Conservation (phyloP, 2,797 vertebrate species). For the Trachops cirrhosus region DNA sequence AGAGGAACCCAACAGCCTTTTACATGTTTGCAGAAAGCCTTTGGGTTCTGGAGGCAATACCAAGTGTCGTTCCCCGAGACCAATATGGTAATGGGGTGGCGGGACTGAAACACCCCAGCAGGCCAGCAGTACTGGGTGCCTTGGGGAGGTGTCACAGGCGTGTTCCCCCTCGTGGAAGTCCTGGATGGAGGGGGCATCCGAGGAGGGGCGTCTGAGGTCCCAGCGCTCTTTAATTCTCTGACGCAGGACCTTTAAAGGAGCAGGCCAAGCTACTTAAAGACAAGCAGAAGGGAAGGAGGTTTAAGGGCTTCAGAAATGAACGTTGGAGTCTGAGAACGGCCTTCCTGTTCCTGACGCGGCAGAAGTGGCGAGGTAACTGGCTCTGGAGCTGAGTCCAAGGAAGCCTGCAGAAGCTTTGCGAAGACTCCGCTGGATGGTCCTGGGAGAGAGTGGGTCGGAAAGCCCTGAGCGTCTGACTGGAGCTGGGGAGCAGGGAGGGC, state of each 20-base stretch:
- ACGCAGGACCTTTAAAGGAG: neutral
- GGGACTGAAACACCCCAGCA: accelerated
- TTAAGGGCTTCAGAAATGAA: neutral
- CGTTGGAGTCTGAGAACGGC: neutral
- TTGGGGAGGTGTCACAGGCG: neutral
- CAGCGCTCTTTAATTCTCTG: neutral
- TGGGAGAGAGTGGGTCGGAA: neutral
- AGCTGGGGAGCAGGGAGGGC: neutral
- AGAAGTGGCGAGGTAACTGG: neutral
- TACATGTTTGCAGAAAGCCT: neutral
- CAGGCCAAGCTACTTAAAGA: neutral
- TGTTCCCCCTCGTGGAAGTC: neutral
- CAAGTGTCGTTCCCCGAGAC: neutral
- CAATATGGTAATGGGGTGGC: neutral
- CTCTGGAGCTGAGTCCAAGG: neutral
- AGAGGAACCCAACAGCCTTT: neutral
- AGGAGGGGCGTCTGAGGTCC: neutral
- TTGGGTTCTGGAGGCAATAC: neutral
- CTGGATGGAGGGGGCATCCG: neutral
- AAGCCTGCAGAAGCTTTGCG: neutral
- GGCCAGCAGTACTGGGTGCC: neutral
- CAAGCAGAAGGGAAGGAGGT: neutral
- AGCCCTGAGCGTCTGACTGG: neutral
- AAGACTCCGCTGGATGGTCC: neutral
- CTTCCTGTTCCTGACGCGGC: neutral